phyloP scores from a whole-genome alignment of 2,113 vertebrate genomes.

The Centropus bengalensis region DNA sequence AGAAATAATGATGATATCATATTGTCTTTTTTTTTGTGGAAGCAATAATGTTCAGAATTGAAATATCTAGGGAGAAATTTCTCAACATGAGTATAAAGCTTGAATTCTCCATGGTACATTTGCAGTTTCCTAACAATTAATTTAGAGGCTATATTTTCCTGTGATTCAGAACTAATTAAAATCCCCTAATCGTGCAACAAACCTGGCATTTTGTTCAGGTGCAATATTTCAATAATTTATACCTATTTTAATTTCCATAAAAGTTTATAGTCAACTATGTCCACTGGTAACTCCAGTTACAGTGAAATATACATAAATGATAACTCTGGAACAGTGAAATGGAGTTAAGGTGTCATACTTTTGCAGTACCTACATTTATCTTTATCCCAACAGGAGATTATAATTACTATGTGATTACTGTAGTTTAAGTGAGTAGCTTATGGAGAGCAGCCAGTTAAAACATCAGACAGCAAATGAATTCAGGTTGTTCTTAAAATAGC shows the following conservation, averaged over 20 bases:
- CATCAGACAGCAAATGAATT: not conserved
- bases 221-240: not conserved
- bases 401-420: not conserved
- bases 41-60: not conserved
- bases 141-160: not conserved
- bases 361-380: constrained; percentile 5
- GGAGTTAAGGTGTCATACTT: not conserved
- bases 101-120: not conserved
- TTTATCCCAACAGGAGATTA: constrained; percentile 6
- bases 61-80: not conserved
- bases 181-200: not conserved
- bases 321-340: not conserved
- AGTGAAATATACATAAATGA: not conserved
- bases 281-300: not conserved
- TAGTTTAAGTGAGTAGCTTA: not conserved
- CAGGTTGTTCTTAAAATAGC: not conserved
- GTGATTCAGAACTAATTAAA: not conserved
- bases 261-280: not conserved
- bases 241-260: not conserved
- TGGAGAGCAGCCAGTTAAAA: not conserved
- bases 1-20: not conserved
- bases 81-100: not conserved
- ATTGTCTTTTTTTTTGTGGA: not conserved
- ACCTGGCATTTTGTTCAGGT: not conserved
- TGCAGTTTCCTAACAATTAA: constrained; percentile 7